These are phyloP conservation scores for Synodontis membranacea DNA, from an alignment of 2,113 vertebrate species.

Conservation along the genomic window DNA sequence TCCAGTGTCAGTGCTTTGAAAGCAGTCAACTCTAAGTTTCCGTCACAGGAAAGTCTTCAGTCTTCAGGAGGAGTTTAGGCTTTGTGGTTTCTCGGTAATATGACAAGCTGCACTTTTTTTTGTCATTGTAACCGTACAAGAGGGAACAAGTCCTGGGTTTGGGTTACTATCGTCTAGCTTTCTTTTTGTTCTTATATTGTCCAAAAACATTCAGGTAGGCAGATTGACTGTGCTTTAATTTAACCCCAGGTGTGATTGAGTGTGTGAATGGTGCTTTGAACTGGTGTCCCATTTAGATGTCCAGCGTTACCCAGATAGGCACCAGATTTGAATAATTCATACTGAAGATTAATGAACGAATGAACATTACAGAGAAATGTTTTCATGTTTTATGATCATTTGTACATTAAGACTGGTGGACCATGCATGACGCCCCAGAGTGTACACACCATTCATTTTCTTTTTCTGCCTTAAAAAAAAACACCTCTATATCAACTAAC, in stretches of 20 bases:
- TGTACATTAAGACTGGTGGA: background rate
- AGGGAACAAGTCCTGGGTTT: background rate
- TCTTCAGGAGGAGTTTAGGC: background rate
- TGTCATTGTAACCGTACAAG: background rate
- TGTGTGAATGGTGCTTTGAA: background rate
- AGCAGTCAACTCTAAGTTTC: background rate
- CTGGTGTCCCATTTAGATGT: background rate
- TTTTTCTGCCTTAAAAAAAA: background rate
- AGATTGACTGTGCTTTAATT: background rate
- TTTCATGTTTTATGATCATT: background rate
- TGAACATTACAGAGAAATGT: background rate
- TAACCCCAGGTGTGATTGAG: background rate
- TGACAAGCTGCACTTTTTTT: background rate
- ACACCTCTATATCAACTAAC: background rate
- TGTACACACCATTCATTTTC: slow-evolving; percentile 11
- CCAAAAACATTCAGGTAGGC: background rate
- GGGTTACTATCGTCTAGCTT: background rate
- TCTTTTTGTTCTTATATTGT: background rate
- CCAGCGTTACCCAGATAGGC: background rate
- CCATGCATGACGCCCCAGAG: background rate
- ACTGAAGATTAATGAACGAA: background rate
- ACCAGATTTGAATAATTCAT: background rate
- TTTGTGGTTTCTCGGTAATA: background rate
- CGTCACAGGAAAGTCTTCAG: background rate
- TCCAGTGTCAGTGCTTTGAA: background rate